A percentile compares a stretch with the other conserved stretches of the same genome.
phyloP scores from a whole-genome alignment of 2,797 vertebrate species.

The Schizopygopsis malacanthus region DNA sequence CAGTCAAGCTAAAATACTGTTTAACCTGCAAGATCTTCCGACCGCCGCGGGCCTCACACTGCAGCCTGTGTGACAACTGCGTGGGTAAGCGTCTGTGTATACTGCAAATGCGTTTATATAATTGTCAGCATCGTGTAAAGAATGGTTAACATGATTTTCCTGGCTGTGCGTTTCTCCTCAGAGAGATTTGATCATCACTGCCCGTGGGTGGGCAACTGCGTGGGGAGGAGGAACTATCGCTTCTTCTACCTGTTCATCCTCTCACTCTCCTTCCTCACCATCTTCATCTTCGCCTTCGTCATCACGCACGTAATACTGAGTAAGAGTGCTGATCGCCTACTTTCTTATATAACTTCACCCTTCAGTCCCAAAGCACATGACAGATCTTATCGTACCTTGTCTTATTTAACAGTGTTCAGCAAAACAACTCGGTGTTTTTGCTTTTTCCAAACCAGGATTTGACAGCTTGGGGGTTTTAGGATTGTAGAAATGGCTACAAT shows the following conservation, averaged over 20 bases:
- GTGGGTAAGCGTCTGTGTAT: conserved; percentile 79
- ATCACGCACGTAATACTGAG: conserved; percentile 91
- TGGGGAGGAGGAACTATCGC: conserved; percentile 93
- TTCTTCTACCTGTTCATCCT: conserved; percentile 97
- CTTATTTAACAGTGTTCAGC: neutral
- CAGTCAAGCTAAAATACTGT: conserved; percentile 90
- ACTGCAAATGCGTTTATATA: neutral
- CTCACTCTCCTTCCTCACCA: conserved; percentile 92
- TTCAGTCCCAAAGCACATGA: conserved; percentile 21
- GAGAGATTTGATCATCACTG: conserved; percentile 94
- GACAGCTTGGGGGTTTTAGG: neutral
- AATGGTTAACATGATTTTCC: neutral
- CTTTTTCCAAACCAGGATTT: neutral
- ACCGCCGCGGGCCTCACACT: conserved; percentile 86
- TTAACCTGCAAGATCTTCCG: conserved; percentile 91
- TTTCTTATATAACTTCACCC: conserved; percentile 6
- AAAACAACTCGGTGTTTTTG: neutral
- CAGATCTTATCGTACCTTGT: conserved; percentile 17
- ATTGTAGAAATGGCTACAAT: neutral
- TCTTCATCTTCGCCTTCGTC: conserved; percentile 93
- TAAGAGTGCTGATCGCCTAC: conserved; percentile 76
- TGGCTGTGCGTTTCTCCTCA: conserved; percentile 62
- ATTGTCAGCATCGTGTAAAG: conserved; percentile 59
- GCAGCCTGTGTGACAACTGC: conserved; percentile 91
- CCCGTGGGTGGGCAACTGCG: conserved; percentile 94